Conservation (phyloP, 2,113 vertebrate genomes). For the Hippocampus abdominalis region DNA sequence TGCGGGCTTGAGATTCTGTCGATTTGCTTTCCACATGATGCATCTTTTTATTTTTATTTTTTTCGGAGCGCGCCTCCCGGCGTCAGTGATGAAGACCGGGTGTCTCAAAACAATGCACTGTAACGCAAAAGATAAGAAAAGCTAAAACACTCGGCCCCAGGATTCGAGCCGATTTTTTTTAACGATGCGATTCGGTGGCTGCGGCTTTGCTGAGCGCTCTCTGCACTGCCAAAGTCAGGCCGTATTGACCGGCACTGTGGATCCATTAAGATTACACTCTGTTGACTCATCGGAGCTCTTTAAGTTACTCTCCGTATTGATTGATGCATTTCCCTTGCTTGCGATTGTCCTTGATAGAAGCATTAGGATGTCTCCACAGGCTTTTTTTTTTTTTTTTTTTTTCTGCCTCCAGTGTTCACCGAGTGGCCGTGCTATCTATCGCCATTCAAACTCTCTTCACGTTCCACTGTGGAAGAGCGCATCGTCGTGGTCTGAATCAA, state of each 20-base stretch:
- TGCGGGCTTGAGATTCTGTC: background rate
- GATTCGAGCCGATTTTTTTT: background rate
- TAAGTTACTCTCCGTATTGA: conserved; percentile 46
- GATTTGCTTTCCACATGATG: background rate
- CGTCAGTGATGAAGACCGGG: background rate
- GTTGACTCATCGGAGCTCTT: conserved; percentile 44
- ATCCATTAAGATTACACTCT: conserved; percentile 43
- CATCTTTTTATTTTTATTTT: background rate
- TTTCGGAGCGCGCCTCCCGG: background rate
- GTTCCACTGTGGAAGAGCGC: conserved; percentile 29
- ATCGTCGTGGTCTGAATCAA: conserved; percentile 43
- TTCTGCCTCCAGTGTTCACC: conserved; percentile 30
- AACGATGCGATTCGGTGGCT: background rate
- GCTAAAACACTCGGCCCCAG: background rate
- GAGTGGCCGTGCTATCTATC: conserved; percentile 21
- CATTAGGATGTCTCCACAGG: conserved; percentile 34
- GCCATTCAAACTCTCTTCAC: conserved; percentile 23
- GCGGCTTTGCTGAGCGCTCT: conserved; percentile 1
- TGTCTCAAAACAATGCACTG: background rate
- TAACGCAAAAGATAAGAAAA: background rate
- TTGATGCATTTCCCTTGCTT: conserved; percentile 26
- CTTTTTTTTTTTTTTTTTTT: background rate
- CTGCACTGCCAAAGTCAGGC: conserved; percentile 16
- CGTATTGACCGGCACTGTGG: conserved; percentile 30
- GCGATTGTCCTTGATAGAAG: conserved; percentile 46